Conservation (phyloP, 2,113 vertebrate genomes). For the Donacobius atricapilla region DNA sequence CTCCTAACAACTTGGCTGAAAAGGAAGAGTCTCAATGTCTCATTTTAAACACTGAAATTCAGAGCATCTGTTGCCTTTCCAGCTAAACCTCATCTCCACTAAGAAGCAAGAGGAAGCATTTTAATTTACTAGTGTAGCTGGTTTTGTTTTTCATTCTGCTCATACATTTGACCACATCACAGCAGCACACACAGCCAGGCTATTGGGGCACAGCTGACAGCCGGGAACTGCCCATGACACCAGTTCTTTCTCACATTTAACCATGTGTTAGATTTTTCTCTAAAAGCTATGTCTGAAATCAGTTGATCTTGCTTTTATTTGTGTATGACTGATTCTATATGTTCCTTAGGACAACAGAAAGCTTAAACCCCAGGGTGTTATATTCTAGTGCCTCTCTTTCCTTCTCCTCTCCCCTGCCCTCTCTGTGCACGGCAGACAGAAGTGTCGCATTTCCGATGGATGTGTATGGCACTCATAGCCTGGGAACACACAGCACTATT, state of each 20-base stretch:
- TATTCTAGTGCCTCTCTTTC: background rate
- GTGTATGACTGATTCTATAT: background rate
- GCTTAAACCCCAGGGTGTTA: rapidly evolving
- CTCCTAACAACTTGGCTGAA: slow-evolving; percentile 51
- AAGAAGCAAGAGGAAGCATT: background rate
- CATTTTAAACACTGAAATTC: slow-evolving; percentile 41
- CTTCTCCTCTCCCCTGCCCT: background rate
- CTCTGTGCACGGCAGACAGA: background rate
- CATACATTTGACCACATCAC: background rate
- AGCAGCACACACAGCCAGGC: background rate
- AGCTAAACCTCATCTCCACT: background rate
- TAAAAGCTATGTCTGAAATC: background rate
- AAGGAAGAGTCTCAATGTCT: slow-evolving; percentile 36
- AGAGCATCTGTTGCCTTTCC: slow-evolving; percentile 46
- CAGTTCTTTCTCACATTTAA: background rate
- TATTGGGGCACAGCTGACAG: background rate
- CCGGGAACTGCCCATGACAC: rapidly evolving
- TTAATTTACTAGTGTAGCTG: background rate
- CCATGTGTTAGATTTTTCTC: background rate
- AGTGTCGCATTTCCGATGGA: background rate
- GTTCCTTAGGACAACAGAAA: background rate
- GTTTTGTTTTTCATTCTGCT: background rate
- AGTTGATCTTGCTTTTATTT: background rate
- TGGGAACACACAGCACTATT: background rate
- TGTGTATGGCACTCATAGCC: background rate